These are phyloP conservation scores for Spodoptera littoralis DNA, from an alignment of 2,888 invertebrate genomes.

Conservation along the genomic window DNA sequence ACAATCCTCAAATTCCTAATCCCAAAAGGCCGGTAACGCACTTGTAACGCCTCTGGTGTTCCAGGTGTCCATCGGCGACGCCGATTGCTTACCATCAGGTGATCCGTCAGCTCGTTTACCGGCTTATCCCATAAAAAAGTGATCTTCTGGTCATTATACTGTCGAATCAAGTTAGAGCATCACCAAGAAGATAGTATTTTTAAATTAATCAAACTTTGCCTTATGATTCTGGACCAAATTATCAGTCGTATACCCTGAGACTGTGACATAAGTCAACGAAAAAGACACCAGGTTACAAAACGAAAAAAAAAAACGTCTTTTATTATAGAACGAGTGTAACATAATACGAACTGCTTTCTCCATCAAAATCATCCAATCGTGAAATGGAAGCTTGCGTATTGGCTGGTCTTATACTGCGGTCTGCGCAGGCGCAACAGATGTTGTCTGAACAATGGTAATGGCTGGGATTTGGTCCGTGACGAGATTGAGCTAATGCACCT, in stretches of 20 bases:
- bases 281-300: constrained; percentile 16
- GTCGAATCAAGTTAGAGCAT: too few species aligned
- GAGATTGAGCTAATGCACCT: constrained; percentile 53
- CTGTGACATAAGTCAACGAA: constrained; percentile 7
- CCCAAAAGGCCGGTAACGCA: too few species aligned
- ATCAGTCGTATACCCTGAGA: constrained; percentile 20
- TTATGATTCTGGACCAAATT: not conserved
- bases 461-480: constrained; percentile 56
- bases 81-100: too few species aligned
- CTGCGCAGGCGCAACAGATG: constrained; percentile 32
- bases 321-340: constrained; percentile 50
- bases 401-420: constrained; percentile 30
- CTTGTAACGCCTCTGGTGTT: too few species aligned
- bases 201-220: constrained; percentile 3
- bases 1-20: too few species aligned
- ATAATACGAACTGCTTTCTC: constrained; percentile 71
- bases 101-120: too few species aligned
- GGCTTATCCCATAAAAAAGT: too few species aligned
- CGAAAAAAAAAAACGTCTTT: constrained; percentile 51
- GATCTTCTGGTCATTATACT: too few species aligned
- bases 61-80: too few species aligned
- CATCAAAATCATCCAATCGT: constrained; percentile 77
- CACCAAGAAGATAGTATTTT: too few species aligned
- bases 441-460: constrained; percentile 37
- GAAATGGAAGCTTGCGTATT: constrained; percentile 79